Evolutionary conservation across 2,888 invertebrate species (phyloP).

Genomic region (Lithophane leautieri): DNA sequence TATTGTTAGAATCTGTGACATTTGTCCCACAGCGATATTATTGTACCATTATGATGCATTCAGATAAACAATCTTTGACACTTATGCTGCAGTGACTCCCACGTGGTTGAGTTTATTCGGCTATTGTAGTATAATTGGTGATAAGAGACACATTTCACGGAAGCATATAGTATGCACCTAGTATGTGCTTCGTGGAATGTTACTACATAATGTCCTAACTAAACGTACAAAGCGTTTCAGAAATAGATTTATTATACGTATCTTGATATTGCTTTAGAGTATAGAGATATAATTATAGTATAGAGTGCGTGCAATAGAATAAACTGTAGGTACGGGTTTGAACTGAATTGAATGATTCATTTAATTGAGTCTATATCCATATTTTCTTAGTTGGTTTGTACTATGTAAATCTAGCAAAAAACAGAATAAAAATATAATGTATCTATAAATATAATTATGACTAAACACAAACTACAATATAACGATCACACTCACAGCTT

Average conservation of each 20-base stretch:
- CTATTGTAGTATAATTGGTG: conserved; percentile 28
- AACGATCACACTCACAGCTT: too few species aligned
- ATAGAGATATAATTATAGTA: too few species aligned
- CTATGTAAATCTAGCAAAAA: too few species aligned
- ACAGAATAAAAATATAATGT: too few species aligned
- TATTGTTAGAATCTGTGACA: conserved; percentile 36
- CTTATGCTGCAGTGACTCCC: conserved; percentile 30
- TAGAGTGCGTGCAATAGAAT: too few species aligned
- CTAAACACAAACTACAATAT: too few species aligned
- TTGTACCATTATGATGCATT: conserved; percentile 41
- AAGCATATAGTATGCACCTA: background rate
- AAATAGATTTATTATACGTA: background rate
- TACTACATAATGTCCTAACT: background rate
- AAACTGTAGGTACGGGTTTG: too few species aligned
- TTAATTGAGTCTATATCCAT: too few species aligned
- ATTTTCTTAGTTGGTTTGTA: too few species aligned
- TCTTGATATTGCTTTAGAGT: too few species aligned
- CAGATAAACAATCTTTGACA: conserved; percentile 56
- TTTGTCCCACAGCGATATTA: conserved; percentile 39
- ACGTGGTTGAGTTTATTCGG: conserved; percentile 33
- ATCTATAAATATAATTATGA: too few species aligned
- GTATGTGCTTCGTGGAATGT: background rate
- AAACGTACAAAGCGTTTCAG: background rate
- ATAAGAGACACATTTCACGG: conserved; percentile 2
- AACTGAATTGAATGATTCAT: too few species aligned